Conservation (phyloP, 2,113 vertebrate species). For the Eulemur rufifrons region DNA sequence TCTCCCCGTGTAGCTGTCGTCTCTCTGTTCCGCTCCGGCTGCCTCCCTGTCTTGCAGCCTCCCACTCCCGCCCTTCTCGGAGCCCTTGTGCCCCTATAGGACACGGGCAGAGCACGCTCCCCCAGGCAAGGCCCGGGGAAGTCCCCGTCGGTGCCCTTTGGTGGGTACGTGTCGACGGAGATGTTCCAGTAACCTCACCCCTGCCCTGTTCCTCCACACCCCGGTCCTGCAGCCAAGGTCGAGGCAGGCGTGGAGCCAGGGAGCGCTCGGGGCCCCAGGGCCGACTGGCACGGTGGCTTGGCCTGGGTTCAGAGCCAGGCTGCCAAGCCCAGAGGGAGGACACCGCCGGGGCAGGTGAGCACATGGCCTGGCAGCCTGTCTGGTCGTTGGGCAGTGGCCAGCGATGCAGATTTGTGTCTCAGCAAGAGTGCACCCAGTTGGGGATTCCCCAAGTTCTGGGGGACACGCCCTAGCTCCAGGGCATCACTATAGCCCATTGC, state of each 20-base stretch:
- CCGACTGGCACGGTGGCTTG: rapidly evolving
- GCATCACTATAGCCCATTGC: rapidly evolving
- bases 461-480: rapidly evolving
- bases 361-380: not conserved
- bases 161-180: not conserved
- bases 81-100: rapidly evolving
- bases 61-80: rapidly evolving
- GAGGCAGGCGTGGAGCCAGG: not conserved
- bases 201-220: not conserved
- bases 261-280: not conserved
- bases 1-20: not conserved
- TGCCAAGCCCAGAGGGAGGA: not conserved
- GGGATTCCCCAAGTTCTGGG: not conserved
- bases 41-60: not conserved
- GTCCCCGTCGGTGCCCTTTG: rapidly evolving
- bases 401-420: not conserved
- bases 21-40: not conserved
- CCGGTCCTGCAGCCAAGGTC: not conserved
- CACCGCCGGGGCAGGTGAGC: not conserved
- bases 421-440: not conserved
- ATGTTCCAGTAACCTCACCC: not conserved
- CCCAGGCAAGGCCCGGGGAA: not conserved
- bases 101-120: rapidly evolving
- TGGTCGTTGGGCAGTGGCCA: not conserved
- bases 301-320: not conserved